A percentile compares a stretch with the other conserved stretches of the same genome.
These are phyloP conservation scores for Scomberomorus guttatus DNA, from an alignment of 2,797 vertebrate genomes.

Conservation along the genomic window DNA sequence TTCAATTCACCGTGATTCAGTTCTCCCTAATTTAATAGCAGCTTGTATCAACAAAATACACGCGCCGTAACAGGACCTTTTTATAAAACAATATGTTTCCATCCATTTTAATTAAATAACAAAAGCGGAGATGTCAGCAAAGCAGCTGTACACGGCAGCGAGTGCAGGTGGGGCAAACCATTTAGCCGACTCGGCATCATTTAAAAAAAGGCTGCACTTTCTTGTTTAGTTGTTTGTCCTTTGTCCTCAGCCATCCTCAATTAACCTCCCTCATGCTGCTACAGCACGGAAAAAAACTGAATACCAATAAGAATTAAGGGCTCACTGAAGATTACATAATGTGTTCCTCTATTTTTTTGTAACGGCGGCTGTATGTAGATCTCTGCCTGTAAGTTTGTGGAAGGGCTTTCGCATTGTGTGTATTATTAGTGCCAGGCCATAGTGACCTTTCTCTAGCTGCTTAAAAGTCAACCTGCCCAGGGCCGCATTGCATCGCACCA, in stretches of 20 bases:
- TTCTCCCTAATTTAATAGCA: slow-evolving; percentile 64
- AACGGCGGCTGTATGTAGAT: not conserved
- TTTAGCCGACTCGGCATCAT: slow-evolving; percentile 42
- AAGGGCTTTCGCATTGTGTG: not conserved
- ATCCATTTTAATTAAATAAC: slow-evolving; percentile 64
- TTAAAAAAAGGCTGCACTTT: slow-evolving; percentile 40
- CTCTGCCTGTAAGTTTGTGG: slow-evolving; percentile 3
- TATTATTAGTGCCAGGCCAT: slow-evolving; percentile 28
- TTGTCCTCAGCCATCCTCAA: slow-evolving; percentile 6
- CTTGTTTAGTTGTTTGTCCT: slow-evolving; percentile 38
- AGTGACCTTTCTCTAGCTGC: slow-evolving; percentile 67
- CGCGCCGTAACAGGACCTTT: slow-evolving; percentile 37
- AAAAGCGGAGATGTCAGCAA: slow-evolving; percentile 46
- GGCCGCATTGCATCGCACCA: slow-evolving; percentile 46
- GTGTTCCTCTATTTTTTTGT: not conserved
- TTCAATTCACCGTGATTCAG: slow-evolving; percentile 61
- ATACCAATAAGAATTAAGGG: not conserved
- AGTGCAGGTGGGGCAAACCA: slow-evolving; percentile 36
- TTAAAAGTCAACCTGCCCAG: slow-evolving; percentile 67
- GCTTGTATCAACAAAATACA: slow-evolving; percentile 58
- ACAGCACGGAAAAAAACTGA: not conserved
- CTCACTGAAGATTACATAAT: not conserved
- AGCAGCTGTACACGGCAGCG: slow-evolving; percentile 30
- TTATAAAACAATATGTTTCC: slow-evolving; percentile 51
- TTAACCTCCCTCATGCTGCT: slow-evolving; percentile 21